phyloP scores from a whole-genome alignment of 1,140 invertebrate species.

The Nebria ingens region DNA sequence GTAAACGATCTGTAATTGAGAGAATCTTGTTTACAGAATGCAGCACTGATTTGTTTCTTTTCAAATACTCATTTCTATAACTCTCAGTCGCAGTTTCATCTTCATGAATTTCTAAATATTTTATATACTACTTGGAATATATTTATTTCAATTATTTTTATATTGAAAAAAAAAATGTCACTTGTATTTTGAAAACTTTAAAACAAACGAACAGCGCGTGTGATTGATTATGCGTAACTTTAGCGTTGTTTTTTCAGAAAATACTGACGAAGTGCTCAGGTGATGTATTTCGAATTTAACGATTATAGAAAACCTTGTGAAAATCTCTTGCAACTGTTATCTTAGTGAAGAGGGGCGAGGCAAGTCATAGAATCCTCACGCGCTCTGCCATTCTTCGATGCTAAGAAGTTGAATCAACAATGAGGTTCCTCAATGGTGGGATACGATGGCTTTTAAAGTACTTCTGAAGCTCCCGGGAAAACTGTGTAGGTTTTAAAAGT shows the following conservation, averaged over 20 bases:
- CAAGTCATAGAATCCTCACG: not conserved
- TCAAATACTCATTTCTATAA: too few relatives aligned
- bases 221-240: not conserved
- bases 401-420: conserved; percentile 8
- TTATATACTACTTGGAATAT: too few relatives aligned
- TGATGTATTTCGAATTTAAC: not conserved
- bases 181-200: not conserved
- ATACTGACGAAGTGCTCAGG: not conserved
- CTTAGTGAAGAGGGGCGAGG: not conserved
- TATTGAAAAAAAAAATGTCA: not conserved
- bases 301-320: not conserved
- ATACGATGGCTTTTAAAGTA: conserved; percentile 5
- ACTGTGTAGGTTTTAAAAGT: conserved; percentile 3
- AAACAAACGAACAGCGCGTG: not conserved
- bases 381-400: not conserved
- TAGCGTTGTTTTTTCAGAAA: not conserved
- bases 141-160: not conserved
- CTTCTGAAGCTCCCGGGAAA: conserved; percentile 5
- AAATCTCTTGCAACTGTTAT: not conserved
- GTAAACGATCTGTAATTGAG: conserved; percentile 9
- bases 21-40: conserved; percentile 1
- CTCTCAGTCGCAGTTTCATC: too few relatives aligned
- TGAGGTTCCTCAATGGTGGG: not conserved
- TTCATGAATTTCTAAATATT: too few relatives aligned
- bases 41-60: not conserved